phyloP scores from a whole-genome alignment of 2,888 invertebrate species.

The Ennomos erosarius region DNA sequence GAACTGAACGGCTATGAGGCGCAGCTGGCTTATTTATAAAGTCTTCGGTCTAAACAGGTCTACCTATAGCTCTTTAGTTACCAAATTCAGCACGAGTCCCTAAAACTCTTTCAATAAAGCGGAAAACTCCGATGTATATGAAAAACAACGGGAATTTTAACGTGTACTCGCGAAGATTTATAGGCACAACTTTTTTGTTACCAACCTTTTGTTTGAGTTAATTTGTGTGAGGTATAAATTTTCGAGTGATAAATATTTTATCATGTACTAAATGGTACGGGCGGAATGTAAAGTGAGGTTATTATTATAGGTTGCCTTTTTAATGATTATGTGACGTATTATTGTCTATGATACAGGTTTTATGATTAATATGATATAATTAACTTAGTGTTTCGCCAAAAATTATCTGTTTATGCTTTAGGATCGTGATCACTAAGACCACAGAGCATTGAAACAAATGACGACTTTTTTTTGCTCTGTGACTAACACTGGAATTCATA shows the following conservation, averaged over 20 bases:
- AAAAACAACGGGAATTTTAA: constrained; percentile 34
- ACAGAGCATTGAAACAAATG: too few species aligned
- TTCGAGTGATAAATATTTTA: constrained; percentile 35
- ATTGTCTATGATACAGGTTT: too few species aligned
- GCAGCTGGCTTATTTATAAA: too few species aligned
- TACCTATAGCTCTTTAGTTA: background rate
- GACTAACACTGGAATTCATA: too few species aligned
- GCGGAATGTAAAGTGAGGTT: constrained; percentile 24
- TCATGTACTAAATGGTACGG: constrained; percentile 30
- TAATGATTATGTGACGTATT: constrained; percentile 6
- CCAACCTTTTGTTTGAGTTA: constrained; percentile 37
- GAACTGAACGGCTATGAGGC: too few species aligned
- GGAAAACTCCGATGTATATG: constrained; percentile 37
- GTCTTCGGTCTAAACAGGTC: too few species aligned
- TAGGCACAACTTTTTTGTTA: constrained; percentile 34
- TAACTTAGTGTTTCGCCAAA: too few species aligned
- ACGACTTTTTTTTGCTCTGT: too few species aligned
- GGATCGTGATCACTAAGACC: too few species aligned
- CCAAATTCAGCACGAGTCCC: constrained; percentile 16
- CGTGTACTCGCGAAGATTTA: constrained; percentile 38
- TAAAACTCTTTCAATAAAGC: constrained; percentile 42
- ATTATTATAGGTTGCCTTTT: constrained; percentile 1
- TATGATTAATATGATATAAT: too few species aligned
- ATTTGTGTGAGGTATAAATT: constrained; percentile 40
- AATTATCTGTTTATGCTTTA: too few species aligned